phyloP scores from a whole-genome alignment of 2,888 invertebrate genomes.

The Hypena proboscidalis region DNA sequence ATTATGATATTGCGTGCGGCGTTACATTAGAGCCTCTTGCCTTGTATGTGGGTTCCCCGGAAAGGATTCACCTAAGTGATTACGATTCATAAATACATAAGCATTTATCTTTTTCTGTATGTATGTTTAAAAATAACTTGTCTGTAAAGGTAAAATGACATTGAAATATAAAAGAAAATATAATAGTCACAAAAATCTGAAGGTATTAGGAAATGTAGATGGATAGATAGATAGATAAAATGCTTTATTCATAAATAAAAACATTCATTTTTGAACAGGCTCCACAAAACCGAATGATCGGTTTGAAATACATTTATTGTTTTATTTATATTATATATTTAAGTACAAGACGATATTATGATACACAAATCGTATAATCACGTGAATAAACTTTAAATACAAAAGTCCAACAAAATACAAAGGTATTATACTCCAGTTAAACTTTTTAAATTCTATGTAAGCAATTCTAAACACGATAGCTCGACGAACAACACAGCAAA shows the following conservation, averaged over 20 bases:
- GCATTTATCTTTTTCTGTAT: background rate
- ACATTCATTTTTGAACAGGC: too few relatives aligned
- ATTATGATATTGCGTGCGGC: slow-evolving; percentile 66
- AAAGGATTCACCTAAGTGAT: slow-evolving; percentile 22
- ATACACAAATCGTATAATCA: background rate
- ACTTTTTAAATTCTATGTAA: slow-evolving; percentile 16
- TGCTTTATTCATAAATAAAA: too few relatives aligned
- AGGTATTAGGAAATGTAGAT: too few relatives aligned
- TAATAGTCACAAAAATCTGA: too few relatives aligned
- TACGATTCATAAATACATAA: slow-evolving; percentile 6
- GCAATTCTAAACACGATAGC: slow-evolving; percentile 20
- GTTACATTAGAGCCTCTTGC: slow-evolving; percentile 45
- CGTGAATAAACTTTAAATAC: background rate
- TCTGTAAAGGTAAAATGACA: too few relatives aligned
- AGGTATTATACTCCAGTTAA: background rate
- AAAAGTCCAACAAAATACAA: slow-evolving; percentile 7
- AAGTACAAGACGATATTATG: too few relatives aligned
- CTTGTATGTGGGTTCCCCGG: slow-evolving; percentile 9
- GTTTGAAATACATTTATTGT: too few relatives aligned
- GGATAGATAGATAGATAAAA: too few relatives aligned
- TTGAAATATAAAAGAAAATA: too few relatives aligned
- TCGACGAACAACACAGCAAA: slow-evolving; percentile 49
- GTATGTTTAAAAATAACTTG: too few relatives aligned
- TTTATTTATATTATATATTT: too few relatives aligned
- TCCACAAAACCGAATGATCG: too few relatives aligned